Evolutionary conservation across 2,797 vertebrate species (phyloP), one percentile per base, ranked within the genome.

Genomic region (Ceryle rudis): DNA sequence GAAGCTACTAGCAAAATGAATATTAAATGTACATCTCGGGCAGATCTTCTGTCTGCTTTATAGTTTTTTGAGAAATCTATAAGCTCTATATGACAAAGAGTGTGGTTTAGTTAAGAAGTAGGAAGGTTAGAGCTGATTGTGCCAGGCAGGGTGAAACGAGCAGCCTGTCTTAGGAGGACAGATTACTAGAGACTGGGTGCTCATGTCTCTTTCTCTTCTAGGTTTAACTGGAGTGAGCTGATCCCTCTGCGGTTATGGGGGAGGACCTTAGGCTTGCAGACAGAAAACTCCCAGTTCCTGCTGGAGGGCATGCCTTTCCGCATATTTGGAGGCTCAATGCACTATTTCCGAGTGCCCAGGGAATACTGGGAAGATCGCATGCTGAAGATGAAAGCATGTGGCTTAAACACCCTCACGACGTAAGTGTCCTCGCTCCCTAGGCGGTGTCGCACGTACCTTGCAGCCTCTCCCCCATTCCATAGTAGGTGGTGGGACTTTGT

Each of bases 381-480:
- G 98, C 84, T 98, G 49, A 99, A 99, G 93, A 99, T 99, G 98
- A 99, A 98, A 97, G 99, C 99, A 2, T 99, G 99, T 66, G 99
- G 99, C 84, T 97, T 99, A 87, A 99, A 99, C 97, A 99, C 99
- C 6, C 98, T 99, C 90, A 99, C 99, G 2, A 99, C 98, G 99
- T 99, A 97, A 74, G 98, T 96, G 72, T 19, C 44, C 61, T 58
- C 18, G 0, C 62, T 78, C 33, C 49, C 49, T 18, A 0, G 5
- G 47, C 70, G 23, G 70, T 17, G n/a, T 14, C 44, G 6, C 16
- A 0, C 2, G 3, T 3, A 10, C 61, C 46, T 60, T 16, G 10
- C 20, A 31, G 58, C 62, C 51, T 54, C 8, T 33, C 37, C 42
- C 54, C 37, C 39, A 11, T 11, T 69, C 74, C 18, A 2, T 0